phyloP scores from a whole-genome alignment of 1,140 invertebrate genomes.

The Atta cephalotes region DNA sequence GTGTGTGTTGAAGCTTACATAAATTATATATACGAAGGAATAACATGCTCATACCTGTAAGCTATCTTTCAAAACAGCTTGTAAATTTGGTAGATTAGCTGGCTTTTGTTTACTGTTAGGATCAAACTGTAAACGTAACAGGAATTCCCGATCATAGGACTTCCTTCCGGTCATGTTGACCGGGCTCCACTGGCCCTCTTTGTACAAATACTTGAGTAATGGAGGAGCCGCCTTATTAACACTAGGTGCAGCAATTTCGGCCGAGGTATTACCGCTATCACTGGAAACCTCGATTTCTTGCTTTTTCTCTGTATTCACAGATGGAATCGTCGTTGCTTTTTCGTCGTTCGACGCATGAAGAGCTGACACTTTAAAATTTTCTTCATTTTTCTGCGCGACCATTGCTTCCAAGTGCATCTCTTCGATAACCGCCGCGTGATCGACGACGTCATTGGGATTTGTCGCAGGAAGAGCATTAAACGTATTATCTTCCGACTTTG shows the following conservation, averaged over 20 bases:
- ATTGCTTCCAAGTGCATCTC: slow-evolving; percentile 80
- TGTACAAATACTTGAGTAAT: slow-evolving; percentile 84
- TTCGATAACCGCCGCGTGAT: slow-evolving; percentile 76
- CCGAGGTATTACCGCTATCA: slow-evolving; percentile 1
- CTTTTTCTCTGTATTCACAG: slow-evolving; percentile 73
- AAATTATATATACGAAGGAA: not conserved
- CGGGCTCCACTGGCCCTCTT: slow-evolving; percentile 94
- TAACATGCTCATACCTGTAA: slow-evolving; percentile 75
- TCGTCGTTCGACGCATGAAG: slow-evolving; percentile 65
- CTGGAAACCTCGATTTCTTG: slow-evolving; percentile 68
- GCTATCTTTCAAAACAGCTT: slow-evolving; percentile 87
- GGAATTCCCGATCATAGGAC: slow-evolving; percentile 92
- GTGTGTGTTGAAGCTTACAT: not conserved
- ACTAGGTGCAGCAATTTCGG: slow-evolving; percentile 14
- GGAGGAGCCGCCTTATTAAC: slow-evolving; percentile 10
- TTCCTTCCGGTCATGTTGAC: slow-evolving; percentile 93
- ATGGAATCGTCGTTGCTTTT: not conserved
- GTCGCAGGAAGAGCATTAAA: slow-evolving; percentile 57
- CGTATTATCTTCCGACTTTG: slow-evolving; percentile 72
- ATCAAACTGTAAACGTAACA: slow-evolving; percentile 91
- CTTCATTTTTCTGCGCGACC: slow-evolving; percentile 86
- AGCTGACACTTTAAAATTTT: slow-evolving; percentile 84
- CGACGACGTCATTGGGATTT: slow-evolving; percentile 81
- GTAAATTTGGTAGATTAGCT: slow-evolving; percentile 88
- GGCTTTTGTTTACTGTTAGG: slow-evolving; percentile 92